Conservation (phyloP, 2,797 vertebrate genomes). For the Melanitta fusca region DNA sequence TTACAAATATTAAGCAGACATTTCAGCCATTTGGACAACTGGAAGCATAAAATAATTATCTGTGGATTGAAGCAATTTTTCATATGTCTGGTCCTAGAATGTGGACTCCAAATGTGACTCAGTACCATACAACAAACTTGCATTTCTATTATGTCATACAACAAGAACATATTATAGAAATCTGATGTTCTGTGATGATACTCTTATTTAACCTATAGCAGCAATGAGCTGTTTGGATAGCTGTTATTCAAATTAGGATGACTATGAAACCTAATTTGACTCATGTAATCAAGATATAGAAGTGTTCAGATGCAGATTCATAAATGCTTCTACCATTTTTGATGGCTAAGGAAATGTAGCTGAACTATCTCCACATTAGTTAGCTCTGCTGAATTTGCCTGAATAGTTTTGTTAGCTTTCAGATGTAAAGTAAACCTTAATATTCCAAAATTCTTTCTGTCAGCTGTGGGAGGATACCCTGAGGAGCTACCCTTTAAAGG, state of each 20-base stretch:
- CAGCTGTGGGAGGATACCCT: conserved; percentile 24
- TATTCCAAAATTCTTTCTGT: conserved; percentile 30
- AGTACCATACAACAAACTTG: not conserved
- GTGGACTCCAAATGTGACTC: not conserved
- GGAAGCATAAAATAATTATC: not conserved
- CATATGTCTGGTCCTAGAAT: not conserved
- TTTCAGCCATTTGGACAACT: not conserved
- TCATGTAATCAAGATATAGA: not conserved
- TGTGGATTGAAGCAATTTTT: not conserved
- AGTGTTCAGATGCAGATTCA: not conserved
- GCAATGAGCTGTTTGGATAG: not conserved
- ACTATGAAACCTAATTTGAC: not conserved
- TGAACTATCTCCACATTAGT: not conserved
- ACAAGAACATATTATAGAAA: conserved; percentile 26
- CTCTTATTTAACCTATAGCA: not conserved
- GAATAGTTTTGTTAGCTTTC: conserved; percentile 33
- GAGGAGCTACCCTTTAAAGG: conserved; percentile 60
- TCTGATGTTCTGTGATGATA: conserved; percentile 3
- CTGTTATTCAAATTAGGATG: not conserved
- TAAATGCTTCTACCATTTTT: not conserved
- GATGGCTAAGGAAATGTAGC: not conserved
- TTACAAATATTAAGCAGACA: not conserved
- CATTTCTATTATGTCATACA: not conserved
- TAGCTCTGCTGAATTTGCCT: not conserved
- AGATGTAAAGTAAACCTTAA: conserved; percentile 45